phyloP scores from a whole-genome alignment of 2,113 vertebrate genomes.

The Beaufortia kweichowensis region DNA sequence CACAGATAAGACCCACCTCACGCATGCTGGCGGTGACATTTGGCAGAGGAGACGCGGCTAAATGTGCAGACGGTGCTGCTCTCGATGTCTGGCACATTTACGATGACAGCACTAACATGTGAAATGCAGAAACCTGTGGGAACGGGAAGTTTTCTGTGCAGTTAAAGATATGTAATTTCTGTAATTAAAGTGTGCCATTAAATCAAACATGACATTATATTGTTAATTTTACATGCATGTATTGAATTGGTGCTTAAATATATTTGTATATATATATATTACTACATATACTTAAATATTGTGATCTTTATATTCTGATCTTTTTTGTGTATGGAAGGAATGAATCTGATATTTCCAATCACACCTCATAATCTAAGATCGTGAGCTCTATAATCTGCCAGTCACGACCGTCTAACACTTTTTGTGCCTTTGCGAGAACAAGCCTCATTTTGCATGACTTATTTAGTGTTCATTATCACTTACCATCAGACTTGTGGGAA shows the following conservation, averaged over 20 bases:
- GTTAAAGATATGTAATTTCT: too few species aligned
- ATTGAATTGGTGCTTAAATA: background rate
- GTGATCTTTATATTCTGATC: too few species aligned
- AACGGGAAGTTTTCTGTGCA: background rate
- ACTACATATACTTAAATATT: background rate
- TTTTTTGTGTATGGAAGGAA: conserved; percentile 10
- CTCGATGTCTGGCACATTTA: conserved; percentile 30
- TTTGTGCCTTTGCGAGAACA: conserved; percentile 38
- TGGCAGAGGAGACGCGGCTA: background rate
- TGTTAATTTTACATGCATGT: too few species aligned
- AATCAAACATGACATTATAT: too few species aligned
- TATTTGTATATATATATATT: too few species aligned
- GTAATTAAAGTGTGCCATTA: too few species aligned
- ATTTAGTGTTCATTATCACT: background rate
- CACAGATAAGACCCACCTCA: background rate
- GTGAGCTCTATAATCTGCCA: conserved; percentile 47
- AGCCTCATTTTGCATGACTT: conserved; percentile 6
- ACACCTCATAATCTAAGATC: conserved; percentile 28
- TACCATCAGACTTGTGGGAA: background rate
- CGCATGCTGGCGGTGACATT: conserved; percentile 26
- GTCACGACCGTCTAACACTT: conserved; percentile 29
- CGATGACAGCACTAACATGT: conserved; percentile 22
- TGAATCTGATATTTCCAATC: conserved; percentile 28
- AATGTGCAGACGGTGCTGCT: conserved; percentile 10
- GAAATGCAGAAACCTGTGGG: conserved; percentile 12